A percentile compares a stretch with the other conserved stretches of the same genome.
phyloP scores from a whole-genome alignment of 1,140 invertebrate species.

The Papilio glaucus region DNA sequence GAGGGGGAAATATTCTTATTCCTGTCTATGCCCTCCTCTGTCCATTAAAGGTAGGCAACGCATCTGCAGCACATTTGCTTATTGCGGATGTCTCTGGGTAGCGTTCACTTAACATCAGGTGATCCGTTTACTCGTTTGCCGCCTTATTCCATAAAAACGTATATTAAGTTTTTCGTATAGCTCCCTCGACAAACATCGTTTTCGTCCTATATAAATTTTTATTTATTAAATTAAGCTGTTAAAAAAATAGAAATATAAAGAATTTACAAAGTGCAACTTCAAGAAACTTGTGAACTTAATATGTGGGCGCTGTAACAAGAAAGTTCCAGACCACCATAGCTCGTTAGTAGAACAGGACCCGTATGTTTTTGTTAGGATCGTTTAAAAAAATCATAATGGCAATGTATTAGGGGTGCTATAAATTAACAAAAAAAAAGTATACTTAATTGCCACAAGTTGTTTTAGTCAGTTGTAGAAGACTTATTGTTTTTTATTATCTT shows the following conservation, averaged over 20 bases:
- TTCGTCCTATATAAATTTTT: neutral
- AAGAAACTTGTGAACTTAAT: slow-evolving; percentile 21
- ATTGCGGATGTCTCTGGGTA: too few species aligned
- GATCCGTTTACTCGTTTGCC: too few species aligned
- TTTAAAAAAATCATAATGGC: neutral
- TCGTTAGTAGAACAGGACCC: neutral
- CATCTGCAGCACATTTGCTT: too few species aligned
- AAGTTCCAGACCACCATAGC: neutral
- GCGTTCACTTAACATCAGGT: too few species aligned
- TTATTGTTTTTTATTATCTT: too few species aligned
- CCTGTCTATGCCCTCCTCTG: too few species aligned
- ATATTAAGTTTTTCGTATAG: too few species aligned
- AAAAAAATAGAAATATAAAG: slow-evolving; percentile 1
- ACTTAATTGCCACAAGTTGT: neutral
- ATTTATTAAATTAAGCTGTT: neutral
- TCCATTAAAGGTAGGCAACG: too few species aligned
- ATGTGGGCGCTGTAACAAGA: slow-evolving; percentile 5
- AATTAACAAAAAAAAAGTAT: neutral
- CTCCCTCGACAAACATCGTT: too few species aligned
- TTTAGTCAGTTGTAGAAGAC: too few species aligned
- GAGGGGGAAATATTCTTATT: too few species aligned
- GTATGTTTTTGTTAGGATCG: neutral
- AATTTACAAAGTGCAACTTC: slow-evolving; percentile 4
- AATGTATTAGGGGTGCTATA: neutral
- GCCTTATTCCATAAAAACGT: too few species aligned